Conservation (phyloP, 2,797 vertebrate species). For the Macroramphosus scolopax region DNA sequence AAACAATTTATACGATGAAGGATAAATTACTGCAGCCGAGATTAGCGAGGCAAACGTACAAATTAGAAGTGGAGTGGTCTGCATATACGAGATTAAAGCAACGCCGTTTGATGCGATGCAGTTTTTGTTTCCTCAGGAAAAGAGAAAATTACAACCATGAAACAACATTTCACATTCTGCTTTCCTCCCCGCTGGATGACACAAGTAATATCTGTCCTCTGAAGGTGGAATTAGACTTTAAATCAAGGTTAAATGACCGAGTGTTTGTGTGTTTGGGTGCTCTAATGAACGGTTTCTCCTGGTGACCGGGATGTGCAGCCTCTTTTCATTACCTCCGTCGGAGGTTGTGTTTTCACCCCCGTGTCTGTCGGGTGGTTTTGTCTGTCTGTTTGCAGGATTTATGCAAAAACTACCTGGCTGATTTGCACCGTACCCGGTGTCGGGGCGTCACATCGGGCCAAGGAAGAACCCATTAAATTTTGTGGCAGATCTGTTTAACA, state of each 20-base stretch:
- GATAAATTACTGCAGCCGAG: slow-evolving; percentile 3
- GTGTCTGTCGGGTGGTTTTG: no score
- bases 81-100: slow-evolving; percentile 21
- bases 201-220: slow-evolving; percentile 34
- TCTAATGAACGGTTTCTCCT: slow-evolving; percentile 45
- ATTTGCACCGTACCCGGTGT: no score
- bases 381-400: no score
- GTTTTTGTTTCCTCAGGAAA: no score
- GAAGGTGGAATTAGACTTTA: slow-evolving; percentile 42
- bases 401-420: no score
- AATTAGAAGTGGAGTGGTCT: slow-evolving; percentile 16
- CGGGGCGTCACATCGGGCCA: no score
- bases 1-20: slow-evolving; percentile 1
- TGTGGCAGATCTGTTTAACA: no score
- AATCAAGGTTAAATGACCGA: slow-evolving; percentile 59
- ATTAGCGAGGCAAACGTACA: slow-evolving; percentile 16
- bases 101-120: slow-evolving; percentile 7
- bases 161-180: slow-evolving; percentile 25
- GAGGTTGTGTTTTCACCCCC: no score
- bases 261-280: slow-evolving; percentile 41
- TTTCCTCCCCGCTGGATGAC: slow-evolving; percentile 26
- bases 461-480: no score
- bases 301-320: slow-evolving; percentile 53
- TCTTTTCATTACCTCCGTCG: slow-evolving; percentile 40
- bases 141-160: no score